Evolutionary conservation across 2,888 invertebrate genomes (phyloP).

Genomic region (Polyploca ridens): DNA sequence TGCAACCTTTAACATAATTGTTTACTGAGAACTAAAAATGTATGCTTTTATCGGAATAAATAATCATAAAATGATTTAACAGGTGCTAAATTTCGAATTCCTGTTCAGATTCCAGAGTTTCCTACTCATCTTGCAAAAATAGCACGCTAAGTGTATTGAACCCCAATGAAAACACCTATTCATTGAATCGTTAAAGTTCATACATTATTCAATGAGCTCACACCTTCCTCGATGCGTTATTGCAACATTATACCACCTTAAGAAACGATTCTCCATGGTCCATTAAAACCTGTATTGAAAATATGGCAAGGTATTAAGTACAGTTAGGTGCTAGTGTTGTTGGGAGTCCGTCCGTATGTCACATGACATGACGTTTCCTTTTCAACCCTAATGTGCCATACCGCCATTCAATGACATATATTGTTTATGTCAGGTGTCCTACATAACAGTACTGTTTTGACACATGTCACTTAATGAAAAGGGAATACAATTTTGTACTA

Average conservation of each 20-base stretch:
- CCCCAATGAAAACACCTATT: conserved; percentile 27
- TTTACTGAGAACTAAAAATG: neutral
- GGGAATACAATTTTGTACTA: neutral
- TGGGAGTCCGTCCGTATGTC: neutral
- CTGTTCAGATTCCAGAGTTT: neutral
- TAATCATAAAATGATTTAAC: neutral
- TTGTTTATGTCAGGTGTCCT: conserved; percentile 3
- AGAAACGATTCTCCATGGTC: conserved; percentile 13
- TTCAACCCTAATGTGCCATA: conserved; percentile 11
- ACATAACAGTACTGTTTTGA: conserved; percentile 27
- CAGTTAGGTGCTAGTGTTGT: conserved; percentile 39
- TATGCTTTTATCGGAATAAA: neutral
- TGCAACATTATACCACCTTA: conserved; percentile 48
- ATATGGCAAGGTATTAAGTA: conserved; percentile 41
- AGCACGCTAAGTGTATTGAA: neutral
- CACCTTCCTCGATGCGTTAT: conserved; percentile 45
- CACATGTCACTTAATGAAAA: conserved; percentile 24
- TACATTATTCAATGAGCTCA: conserved; percentile 60
- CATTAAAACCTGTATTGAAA: conserved; percentile 26
- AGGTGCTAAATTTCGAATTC: neutral
- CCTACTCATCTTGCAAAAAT: conserved; percentile 5
- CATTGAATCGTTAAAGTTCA: conserved; percentile 47
- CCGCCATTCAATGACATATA: neutral
- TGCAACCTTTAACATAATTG: neutral
- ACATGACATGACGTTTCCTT: conserved; percentile 14